phyloP scores from a whole-genome alignment of 2,888 invertebrate species.

The Hirtodrosophila alboralis region DNA sequence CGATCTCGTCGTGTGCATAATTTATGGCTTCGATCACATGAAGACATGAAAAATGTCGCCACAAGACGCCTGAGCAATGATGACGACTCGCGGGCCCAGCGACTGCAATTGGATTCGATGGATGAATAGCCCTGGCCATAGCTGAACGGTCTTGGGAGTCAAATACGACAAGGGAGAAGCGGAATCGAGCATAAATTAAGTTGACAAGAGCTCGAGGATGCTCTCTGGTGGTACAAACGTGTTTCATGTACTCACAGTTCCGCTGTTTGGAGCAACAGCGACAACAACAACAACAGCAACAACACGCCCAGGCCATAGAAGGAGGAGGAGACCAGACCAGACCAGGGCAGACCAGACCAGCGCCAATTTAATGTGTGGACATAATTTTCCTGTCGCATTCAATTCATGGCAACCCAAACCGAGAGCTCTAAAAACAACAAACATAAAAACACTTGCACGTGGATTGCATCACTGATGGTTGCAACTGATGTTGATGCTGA shows the following conservation, averaged over 20 bases:
- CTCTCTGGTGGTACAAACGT: constrained; percentile 38
- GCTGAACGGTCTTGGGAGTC: constrained; percentile 69
- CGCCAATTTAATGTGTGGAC: constrained; percentile 78
- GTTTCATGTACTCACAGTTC: constrained; percentile 43
- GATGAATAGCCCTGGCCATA: constrained; percentile 53
- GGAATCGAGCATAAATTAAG: constrained; percentile 79
- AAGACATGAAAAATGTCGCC: constrained; percentile 79
- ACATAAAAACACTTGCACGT: constrained; percentile 72
- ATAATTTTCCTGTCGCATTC: constrained; percentile 80
- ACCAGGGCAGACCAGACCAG: constrained; percentile 9
- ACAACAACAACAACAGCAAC: constrained; percentile 12
- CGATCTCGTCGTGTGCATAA: constrained; percentile 66
- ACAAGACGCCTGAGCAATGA: constrained; percentile 73
- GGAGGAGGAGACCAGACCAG: not conserved
- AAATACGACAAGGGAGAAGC: constrained; percentile 50
- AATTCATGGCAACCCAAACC: constrained; percentile 53
- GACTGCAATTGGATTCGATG: constrained; percentile 34
- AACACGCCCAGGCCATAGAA: constrained; percentile 28
- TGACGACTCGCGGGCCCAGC: constrained; percentile 53
- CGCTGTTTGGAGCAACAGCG: constrained; percentile 28
- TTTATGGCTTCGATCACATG: constrained; percentile 80
- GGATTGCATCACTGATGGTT: constrained; percentile 70
- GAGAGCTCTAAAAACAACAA: constrained; percentile 51
- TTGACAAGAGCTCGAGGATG: constrained; percentile 65
- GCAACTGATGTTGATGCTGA: constrained; percentile 22